Base-by-base conservation (phyloP, 2,113 vertebrate species). In the Odobenus rosmarus region DNA sequence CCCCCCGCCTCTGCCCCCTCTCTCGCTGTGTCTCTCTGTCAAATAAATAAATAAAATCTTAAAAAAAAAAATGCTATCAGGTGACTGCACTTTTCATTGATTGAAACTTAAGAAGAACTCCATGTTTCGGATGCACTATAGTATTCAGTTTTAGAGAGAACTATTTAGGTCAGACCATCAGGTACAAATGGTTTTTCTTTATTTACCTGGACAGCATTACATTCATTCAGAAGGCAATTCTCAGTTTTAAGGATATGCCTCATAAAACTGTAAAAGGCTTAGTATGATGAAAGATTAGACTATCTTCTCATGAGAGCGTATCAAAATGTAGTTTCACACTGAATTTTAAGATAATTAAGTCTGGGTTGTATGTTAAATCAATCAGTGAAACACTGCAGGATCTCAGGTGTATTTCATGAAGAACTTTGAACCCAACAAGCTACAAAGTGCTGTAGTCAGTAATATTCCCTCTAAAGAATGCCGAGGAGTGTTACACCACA, bases 311-410 rank as follows among this genome's bases (percentile, higher is more conserved):
- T 36, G 31, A 89, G 26, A 74, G 7, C 96, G 33, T 93, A 67
- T 88, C 62, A 74, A 82, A 93, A 42, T 39, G 46, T 19, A 69
- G 13, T 82, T 94, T 94, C 55, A 55, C 31, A 18, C 26, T 90
- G 18, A 72, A 88, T 53, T 92, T 91, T 72, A 76, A 93, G 31
- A 24, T 85, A 80, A 76, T 88, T 49, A 89, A 62, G 33, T 46
- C 61, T 87, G 15, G 15, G 5, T 36, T 28, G 13, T 74, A 18
- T 24, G 36, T 91, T 86, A 23, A 93, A 33, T 74, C 18, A 51
- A 11, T 51, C n/a, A 49, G 6, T 4, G 11, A 62, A 79, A 59
- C 6, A 3, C 2, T 0, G 9, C 1, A 23, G 1, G 0, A 26
- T 61, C 53, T 67, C 16, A 23, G 15, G 49, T 31, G 0, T 55